Conservation (phyloP, 2,888 invertebrate species). For the Drosophila conformis region DNA sequence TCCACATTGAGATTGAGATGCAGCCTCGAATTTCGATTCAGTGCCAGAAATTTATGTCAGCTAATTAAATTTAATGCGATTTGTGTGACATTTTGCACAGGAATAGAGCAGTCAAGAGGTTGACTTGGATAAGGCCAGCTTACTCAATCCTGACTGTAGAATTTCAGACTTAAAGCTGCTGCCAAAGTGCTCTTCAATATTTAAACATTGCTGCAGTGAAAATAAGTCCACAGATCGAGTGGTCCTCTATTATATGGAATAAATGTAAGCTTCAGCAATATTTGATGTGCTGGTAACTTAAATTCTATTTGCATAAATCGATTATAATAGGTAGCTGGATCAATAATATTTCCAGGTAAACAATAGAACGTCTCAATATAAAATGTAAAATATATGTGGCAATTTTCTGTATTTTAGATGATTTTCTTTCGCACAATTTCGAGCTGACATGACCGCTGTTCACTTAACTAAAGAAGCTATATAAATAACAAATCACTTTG, state of each 20-base stretch:
- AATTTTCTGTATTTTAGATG: slow-evolving; percentile 5
- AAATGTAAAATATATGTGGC: slow-evolving; percentile 27
- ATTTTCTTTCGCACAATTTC: slow-evolving; percentile 1
- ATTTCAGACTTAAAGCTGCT: slow-evolving; percentile 20
- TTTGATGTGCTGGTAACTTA: slow-evolving; percentile 1
- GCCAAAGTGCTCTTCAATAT: slow-evolving; percentile 53
- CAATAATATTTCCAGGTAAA: slow-evolving; percentile 22
- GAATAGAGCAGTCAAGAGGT: neutral
- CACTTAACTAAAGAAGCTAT: slow-evolving; percentile 9
- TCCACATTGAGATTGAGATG: slow-evolving; percentile 20
- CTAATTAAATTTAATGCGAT: slow-evolving; percentile 75
- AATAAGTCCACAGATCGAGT: slow-evolving; percentile 11
- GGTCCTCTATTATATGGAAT: neutral
- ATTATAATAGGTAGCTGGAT: slow-evolving; percentile 26
- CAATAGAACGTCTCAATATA: slow-evolving; percentile 61
- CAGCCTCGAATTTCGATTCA: slow-evolving; percentile 27
- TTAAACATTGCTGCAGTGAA: slow-evolving; percentile 48
- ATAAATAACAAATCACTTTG: neutral
- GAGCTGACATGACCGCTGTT: slow-evolving; percentile 6
- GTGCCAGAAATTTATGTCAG: slow-evolving; percentile 61
- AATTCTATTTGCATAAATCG: slow-evolving; percentile 26
- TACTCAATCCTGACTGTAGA: neutral
- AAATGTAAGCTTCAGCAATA: slow-evolving; percentile 2
- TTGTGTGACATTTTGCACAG: slow-evolving; percentile 44
- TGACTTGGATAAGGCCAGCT: neutral